phyloP scores from a whole-genome alignment of 1,140 invertebrate species.

The Philotrypesis tridentata region DNA sequence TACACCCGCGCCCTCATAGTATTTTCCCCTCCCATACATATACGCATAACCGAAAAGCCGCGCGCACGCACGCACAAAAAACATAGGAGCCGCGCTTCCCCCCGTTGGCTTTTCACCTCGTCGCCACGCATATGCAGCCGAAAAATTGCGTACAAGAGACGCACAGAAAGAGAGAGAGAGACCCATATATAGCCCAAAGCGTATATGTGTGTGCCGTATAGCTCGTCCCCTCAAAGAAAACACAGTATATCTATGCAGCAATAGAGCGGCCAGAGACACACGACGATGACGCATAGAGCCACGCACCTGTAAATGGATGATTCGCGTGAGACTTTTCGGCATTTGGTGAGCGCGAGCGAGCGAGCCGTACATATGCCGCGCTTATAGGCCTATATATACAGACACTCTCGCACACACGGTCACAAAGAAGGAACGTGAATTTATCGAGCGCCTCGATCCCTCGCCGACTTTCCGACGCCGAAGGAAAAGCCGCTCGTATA shows the following conservation, averaged over 20 bases:
- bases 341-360: conserved; percentile 49
- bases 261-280: no score
- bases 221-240: conserved; percentile 29
- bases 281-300: conserved; percentile 38
- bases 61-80: background rate
- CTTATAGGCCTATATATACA: no score
- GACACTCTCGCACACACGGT: background rate
- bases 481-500: background rate
- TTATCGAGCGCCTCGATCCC: conserved; percentile 54
- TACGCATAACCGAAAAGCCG: background rate
- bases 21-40: background rate
- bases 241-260: no score
- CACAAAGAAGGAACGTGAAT: conserved; percentile 57
- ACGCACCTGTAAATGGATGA: conserved; percentile 61
- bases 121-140: conserved; percentile 42
- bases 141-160: conserved; percentile 33
- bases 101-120: conserved; percentile 15
- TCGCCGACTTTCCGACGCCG: conserved; percentile 46
- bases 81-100: no score
- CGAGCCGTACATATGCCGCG: no score
- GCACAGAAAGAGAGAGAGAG: no score
- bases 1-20: background rate
- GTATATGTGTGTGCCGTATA: background rate
- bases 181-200: background rate
- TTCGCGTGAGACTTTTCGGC: conserved; percentile 63